Evolutionary conservation across 35 echinoderm and acorn worm genomes (phyloP).

Genomic region (Diadema setosum): DNA sequence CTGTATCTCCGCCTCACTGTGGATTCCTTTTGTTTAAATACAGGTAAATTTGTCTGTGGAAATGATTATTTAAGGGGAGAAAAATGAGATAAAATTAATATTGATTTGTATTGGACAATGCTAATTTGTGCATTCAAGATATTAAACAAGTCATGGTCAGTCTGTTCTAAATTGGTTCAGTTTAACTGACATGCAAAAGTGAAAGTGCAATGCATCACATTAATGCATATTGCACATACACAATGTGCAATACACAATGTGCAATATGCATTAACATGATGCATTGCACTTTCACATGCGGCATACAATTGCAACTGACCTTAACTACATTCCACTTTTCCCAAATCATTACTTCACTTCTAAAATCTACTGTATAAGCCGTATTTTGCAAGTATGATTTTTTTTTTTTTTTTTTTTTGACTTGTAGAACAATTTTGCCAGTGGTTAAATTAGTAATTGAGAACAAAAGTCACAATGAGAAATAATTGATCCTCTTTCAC

Average conservation of each 20-base stretch:
- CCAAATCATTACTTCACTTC: background rate
- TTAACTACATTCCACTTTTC: background rate
- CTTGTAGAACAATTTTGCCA: background rate
- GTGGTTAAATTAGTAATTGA: background rate
- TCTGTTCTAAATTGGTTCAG: background rate
- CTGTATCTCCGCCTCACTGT: conserved; percentile 89
- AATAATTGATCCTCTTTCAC: background rate
- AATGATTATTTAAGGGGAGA: too few species aligned
- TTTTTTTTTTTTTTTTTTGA: background rate
- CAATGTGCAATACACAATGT: background rate
- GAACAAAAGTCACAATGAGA: background rate
- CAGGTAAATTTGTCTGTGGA: conserved; percentile 89
- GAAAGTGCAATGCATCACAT: background rate
- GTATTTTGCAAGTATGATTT: background rate
- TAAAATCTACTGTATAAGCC: background rate
- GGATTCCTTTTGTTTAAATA: conserved; percentile 95
- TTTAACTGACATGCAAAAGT: background rate
- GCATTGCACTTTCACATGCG: background rate
- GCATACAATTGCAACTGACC: background rate
- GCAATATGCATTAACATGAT: background rate
- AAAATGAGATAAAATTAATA: background rate
- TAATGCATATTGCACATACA: too few species aligned
- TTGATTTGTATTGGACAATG: background rate
- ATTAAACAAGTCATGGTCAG: background rate
- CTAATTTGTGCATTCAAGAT: background rate